These are phyloP conservation scores for Cricetomys ansorgei DNA, from an alignment of 2,113 vertebrate genomes.

Conservation along the genomic window DNA sequence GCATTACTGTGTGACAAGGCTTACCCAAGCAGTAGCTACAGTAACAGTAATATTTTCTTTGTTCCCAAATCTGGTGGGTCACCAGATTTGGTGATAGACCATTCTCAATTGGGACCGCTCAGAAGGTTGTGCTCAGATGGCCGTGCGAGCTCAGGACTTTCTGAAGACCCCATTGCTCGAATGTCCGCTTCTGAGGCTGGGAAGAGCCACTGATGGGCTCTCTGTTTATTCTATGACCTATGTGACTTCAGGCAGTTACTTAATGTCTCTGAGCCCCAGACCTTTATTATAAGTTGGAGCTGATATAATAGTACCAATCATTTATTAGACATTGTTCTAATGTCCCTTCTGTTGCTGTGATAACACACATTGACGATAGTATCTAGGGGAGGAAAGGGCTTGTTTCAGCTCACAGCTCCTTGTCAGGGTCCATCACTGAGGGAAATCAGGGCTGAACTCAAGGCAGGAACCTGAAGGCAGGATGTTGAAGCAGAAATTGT, in stretches of 20 bases:
- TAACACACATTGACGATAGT: not conserved
- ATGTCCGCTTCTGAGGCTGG: not conserved
- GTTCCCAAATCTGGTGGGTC: not conserved
- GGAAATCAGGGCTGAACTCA: not conserved
- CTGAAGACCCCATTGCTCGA: not conserved
- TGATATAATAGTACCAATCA: not conserved
- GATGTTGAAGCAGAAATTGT: not conserved
- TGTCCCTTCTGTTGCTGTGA: not conserved
- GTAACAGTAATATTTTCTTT: not conserved
- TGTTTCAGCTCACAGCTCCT: not conserved
- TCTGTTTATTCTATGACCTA: not conserved
- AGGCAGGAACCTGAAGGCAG: not conserved
- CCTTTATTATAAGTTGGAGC: not conserved
- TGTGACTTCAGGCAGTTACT: slow-evolving; percentile 25
- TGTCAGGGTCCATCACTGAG: not conserved
- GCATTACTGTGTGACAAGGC: not conserved
- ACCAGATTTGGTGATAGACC: not conserved
- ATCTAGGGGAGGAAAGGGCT: not conserved
- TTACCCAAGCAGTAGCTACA: not conserved
- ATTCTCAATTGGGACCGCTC: not conserved
- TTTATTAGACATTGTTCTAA: not conserved
- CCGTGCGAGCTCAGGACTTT: no score
- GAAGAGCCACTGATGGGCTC: not conserved
- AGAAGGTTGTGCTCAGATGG: not conserved
- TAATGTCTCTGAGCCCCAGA: not conserved